A percentile compares a stretch with the other conserved stretches of the same genome.
These are phyloP conservation scores for Xiphophorus couchianus DNA, from an alignment of 2,113 vertebrate genomes.

Conservation along the genomic window DNA sequence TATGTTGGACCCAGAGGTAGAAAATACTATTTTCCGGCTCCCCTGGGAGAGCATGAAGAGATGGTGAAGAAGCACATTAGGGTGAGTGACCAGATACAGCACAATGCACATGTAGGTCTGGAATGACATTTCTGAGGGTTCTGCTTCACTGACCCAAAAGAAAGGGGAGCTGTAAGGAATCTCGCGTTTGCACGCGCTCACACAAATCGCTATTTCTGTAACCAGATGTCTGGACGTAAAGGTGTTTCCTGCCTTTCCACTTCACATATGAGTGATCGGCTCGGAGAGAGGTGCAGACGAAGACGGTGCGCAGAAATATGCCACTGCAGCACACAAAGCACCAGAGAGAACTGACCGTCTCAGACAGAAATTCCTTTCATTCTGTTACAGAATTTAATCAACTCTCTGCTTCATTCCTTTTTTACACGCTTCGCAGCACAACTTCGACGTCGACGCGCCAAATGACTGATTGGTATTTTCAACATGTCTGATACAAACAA, in stretches of 20 bases:
- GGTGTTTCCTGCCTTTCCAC: slow-evolving; percentile 10
- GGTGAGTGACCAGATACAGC: slow-evolving; percentile 33
- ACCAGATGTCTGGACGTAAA: slow-evolving; percentile 2
- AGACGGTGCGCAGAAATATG: slow-evolving; percentile 32
- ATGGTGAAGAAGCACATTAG: slow-evolving; percentile 50
- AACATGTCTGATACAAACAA: slow-evolving; percentile 23
- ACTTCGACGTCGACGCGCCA: slow-evolving; percentile 23
- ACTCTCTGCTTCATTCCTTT: slow-evolving; percentile 28
- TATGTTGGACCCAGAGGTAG: slow-evolving; percentile 52
- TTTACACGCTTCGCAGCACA: slow-evolving; percentile 32
- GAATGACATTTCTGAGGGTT: slow-evolving; percentile 54
- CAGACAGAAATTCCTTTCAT: slow-evolving; percentile 32
- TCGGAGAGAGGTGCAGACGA: slow-evolving; percentile 6
- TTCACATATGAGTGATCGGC: slow-evolving; percentile 6
- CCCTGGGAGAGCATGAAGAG: slow-evolving; percentile 40
- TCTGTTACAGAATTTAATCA: slow-evolving; percentile 50
- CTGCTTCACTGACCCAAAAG: slow-evolving; percentile 39
- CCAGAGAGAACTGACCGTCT: slow-evolving; percentile 3
- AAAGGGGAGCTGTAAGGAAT: slow-evolving; percentile 23
- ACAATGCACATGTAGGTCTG: slow-evolving; percentile 28
- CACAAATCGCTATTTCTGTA: slow-evolving; percentile 13
- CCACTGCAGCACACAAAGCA: slow-evolving; percentile 25
- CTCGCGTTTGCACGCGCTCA: slow-evolving; percentile 18
- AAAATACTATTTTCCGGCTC: slow-evolving; percentile 50
- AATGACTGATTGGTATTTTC: slow-evolving; percentile 43